Conservation (phyloP, 2,797 vertebrate genomes). For the Alosa sapidissima region DNA sequence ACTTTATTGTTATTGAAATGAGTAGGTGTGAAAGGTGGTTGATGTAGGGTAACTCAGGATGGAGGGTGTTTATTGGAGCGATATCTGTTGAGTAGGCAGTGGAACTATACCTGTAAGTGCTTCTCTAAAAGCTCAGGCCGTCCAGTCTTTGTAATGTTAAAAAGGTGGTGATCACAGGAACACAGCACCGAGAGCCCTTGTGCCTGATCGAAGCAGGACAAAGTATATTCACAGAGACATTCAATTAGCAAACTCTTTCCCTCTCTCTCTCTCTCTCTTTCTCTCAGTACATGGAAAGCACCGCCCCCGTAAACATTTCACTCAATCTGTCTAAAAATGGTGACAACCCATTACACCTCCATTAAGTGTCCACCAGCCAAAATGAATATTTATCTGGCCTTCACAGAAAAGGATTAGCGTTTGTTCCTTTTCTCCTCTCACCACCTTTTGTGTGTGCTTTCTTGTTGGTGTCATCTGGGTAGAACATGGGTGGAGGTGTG, state of each 20-base stretch:
- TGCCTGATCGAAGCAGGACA: background rate
- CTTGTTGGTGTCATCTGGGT: background rate
- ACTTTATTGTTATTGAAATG: background rate
- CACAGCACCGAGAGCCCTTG: background rate
- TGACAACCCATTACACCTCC: background rate
- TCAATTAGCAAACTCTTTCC: background rate
- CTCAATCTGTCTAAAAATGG: background rate
- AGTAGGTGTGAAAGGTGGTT: background rate
- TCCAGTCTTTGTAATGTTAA: slow-evolving; percentile 11
- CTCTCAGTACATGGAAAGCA: background rate
- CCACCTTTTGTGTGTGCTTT: background rate
- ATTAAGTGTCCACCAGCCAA: background rate
- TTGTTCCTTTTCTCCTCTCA: background rate
- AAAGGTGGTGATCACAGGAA: background rate
- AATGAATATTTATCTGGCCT: background rate
- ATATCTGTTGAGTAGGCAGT: background rate
- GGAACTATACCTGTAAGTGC: background rate
- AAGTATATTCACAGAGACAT: slow-evolving; percentile 7
- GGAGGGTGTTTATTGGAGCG: background rate
- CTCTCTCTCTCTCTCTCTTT: background rate
- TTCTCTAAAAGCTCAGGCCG: background rate
- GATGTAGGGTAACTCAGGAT: background rate
- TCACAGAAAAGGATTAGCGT: background rate
- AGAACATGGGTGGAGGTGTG: background rate
- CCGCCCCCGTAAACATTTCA: background rate